Percentiles rank a stretch among this genome's conserved stretches.
phyloP scores from a whole-genome alignment of 2,113 vertebrate species.

The cat (Felis catus) region DNA sequence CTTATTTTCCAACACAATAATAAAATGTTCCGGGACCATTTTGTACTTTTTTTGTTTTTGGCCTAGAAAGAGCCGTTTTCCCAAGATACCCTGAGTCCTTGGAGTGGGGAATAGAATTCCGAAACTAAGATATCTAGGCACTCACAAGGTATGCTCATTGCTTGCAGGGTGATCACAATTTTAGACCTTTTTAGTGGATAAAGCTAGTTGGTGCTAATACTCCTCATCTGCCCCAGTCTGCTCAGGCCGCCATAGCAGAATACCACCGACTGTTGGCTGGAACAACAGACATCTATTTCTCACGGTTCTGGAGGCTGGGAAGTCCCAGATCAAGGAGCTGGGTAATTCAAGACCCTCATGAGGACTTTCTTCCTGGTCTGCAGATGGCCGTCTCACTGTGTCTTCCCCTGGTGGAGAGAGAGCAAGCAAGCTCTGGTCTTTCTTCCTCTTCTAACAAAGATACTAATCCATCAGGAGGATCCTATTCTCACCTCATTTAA shows the following conservation, averaged over 20 bases:
- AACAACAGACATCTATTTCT: neutral
- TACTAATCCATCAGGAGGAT: neutral
- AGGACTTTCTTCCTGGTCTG: neutral
- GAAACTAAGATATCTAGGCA: neutral
- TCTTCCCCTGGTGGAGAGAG: neutral
- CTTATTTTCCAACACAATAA: neutral
- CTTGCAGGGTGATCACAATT: neutral
- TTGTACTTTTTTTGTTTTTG: neutral
- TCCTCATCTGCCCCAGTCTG: neutral
- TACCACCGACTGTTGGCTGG: neutral
- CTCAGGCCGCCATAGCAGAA: neutral
- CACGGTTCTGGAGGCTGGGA: neutral
- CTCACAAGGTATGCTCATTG: neutral
- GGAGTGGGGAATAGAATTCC: neutral
- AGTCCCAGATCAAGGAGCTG: neutral
- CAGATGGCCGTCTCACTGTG: neutral
- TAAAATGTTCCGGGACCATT: neutral
- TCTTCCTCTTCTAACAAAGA: neutral
- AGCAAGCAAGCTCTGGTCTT: neutral
- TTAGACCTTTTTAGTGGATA: neutral
- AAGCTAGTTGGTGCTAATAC: neutral
- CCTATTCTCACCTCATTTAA: neutral
- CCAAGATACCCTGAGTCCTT: neutral
- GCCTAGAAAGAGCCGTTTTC: neutral
- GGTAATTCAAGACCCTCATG: rapidly evolving